Evolutionary conservation across 2,888 invertebrate genomes (phyloP), one percentile per base, ranked within the genome.

Genomic region (Zaprionus lineosus): DNA sequence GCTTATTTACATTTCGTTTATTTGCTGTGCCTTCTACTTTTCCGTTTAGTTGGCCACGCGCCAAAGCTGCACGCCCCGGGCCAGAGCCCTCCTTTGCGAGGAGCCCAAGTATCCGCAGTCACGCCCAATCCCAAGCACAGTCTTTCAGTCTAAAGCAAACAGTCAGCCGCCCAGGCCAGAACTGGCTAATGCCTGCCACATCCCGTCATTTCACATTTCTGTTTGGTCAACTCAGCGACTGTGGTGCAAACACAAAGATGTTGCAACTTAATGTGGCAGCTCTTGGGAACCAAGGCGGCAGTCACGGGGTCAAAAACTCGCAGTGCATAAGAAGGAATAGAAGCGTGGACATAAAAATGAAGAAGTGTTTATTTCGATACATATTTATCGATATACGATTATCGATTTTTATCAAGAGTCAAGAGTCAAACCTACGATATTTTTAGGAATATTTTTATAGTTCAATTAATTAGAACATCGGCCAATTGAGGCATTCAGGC

Each of bases 1-100:
- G 36, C 68, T 51, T 58, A 67, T 70, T 66, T 70, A 67, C 70
- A 57, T 72, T 67, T 48, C 19, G 50, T 37, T 39, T 31, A 41
- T 47, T 43, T 51, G 19, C 19, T 21, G 19, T 31, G 18, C 39
- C 53, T 26, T 18, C 26, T 24, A 16, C 36, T 16, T 28, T 41
- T 37, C 51, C 29, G 39, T 58, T 53, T 43, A 60, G 48, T 72
- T 72, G 57, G 72, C 56, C 46, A 74, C 52, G 57, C 14, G 48
- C 55, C 33, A 72, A 65, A 48, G 52, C 36, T 37, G 33, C 31
- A 26, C 44, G 26, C 43, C 28, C 51, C 34, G 15, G 19, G 16
- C 31, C 40, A 41, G 26, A 33, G 9, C 15, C 21, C 5, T 16
- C 19, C 37, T 48, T 36, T 24, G 19, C 11, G 14, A 14, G 7